phyloP scores from a whole-genome alignment of 2,113 vertebrate species.

The Spheniscus mendiculus region DNA sequence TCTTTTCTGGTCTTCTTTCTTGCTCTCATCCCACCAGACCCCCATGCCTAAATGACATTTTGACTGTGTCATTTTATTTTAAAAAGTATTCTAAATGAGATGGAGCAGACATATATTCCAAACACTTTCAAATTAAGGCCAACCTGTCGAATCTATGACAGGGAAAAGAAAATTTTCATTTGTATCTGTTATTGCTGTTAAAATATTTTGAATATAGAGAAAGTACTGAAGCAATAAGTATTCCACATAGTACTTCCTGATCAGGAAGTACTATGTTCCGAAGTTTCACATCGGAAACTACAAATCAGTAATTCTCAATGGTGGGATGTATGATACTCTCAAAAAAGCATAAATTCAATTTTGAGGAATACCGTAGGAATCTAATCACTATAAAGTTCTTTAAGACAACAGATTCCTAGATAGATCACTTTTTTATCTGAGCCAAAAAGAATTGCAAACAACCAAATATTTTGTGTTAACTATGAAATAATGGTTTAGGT shows the following conservation, averaged over 20 bases:
- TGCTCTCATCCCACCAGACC: fast-evolving
- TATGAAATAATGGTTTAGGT: background rate
- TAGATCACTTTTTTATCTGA: background rate
- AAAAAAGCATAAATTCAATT: background rate
- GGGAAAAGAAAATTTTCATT: background rate
- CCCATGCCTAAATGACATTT: fast-evolving
- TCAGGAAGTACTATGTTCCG: no score
- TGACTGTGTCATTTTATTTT: background rate
- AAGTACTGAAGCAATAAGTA: background rate
- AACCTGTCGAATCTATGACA: background rate
- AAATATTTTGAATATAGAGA: background rate
- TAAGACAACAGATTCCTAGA: background rate
- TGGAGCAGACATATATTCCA: background rate
- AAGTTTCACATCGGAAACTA: background rate
- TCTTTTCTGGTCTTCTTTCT: background rate
- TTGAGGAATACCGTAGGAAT: fast-evolving
- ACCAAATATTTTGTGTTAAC: background rate
- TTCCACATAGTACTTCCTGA: background rate
- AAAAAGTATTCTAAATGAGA: background rate
- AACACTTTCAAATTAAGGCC: background rate
- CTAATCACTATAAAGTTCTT: background rate
- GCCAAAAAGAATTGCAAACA: fast-evolving
- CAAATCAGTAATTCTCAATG: background rate
- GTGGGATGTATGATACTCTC: no score
- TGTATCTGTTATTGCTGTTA: background rate